Conservation (phyloP, 1,140 invertebrate genomes). For the Oryctes rhinoceros region DNA sequence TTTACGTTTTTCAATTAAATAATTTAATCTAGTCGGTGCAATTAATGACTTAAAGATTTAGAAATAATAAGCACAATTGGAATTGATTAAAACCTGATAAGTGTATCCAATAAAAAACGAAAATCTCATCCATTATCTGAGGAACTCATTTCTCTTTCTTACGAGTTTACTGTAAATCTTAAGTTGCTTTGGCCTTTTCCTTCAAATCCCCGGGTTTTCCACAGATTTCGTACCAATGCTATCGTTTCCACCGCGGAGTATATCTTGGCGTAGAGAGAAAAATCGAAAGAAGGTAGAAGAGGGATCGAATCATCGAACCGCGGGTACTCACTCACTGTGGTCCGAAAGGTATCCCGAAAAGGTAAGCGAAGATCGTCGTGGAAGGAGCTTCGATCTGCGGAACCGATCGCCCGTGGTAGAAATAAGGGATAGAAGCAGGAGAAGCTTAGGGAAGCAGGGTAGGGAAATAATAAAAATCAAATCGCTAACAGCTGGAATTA, state of each 20-base stretch:
- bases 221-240: not conserved
- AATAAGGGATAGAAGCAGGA: not conserved
- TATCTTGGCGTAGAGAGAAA: not conserved
- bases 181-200: too few relatives aligned
- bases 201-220: too few relatives aligned
- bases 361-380: not conserved
- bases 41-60: too few relatives aligned
- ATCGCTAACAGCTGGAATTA: slow-evolving; percentile 5
- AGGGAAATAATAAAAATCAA: slow-evolving; percentile 15
- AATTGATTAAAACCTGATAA: too few relatives aligned
- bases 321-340: not conserved
- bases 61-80: too few relatives aligned
- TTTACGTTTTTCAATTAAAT: not conserved
- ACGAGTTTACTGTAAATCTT: too few relatives aligned
- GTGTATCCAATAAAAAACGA: too few relatives aligned
- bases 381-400: not conserved
- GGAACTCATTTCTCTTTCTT: too few relatives aligned
- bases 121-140: too few relatives aligned
- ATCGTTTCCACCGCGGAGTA: not conserved
- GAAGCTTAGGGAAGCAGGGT: not conserved
- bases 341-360: not conserved
- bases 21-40: too few relatives aligned
- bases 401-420: too few relatives aligned
- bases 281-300: not conserved
- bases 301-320: not conserved